phyloP scores from a whole-genome alignment of 2,797 vertebrate genomes.

The Lacerta agilis region DNA sequence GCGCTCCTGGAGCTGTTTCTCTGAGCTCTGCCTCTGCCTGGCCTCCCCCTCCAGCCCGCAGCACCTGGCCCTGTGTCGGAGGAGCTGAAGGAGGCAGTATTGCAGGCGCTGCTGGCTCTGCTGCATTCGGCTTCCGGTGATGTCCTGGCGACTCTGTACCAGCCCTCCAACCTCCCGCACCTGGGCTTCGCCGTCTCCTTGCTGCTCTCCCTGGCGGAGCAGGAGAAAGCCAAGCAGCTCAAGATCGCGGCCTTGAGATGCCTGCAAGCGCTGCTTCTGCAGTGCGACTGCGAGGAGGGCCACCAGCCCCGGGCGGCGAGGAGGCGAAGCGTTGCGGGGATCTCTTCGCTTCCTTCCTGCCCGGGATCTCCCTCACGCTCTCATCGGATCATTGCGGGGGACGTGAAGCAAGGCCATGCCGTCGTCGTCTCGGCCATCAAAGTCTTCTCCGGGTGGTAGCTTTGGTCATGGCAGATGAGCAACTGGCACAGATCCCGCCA shows the following conservation, averaged over 20 bases:
- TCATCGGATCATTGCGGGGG: slow-evolving; percentile 86
- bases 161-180: slow-evolving; percentile 84
- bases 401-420: slow-evolving; percentile 89
- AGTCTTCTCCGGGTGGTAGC: slow-evolving; percentile 84
- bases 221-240: slow-evolving; percentile 85
- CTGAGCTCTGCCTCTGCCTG: slow-evolving; percentile 89
- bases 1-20: slow-evolving; percentile 86
- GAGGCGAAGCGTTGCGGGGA: slow-evolving; percentile 79
- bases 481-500: slow-evolving; percentile 75
- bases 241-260: slow-evolving; percentile 85
- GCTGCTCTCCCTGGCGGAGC: slow-evolving; percentile 87
- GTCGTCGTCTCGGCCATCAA: slow-evolving; percentile 83
- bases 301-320: slow-evolving; percentile 65
- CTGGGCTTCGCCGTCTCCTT: slow-evolving; percentile 89
- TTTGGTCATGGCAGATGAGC: slow-evolving; percentile 87
- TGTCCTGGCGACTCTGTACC: slow-evolving; percentile 83
- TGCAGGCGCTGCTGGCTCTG: slow-evolving; percentile 83
- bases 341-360: slow-evolving; percentile 91
- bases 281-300: slow-evolving; percentile 85
- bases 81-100: slow-evolving; percentile 86
- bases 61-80: slow-evolving; percentile 82
- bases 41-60: slow-evolving; percentile 78
- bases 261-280: slow-evolving; percentile 83
- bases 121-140: slow-evolving; percentile 88
- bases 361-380: slow-evolving; percentile 84